Conservation (phyloP, 1,140 invertebrate genomes). For the Achatina immaculata region DNA sequence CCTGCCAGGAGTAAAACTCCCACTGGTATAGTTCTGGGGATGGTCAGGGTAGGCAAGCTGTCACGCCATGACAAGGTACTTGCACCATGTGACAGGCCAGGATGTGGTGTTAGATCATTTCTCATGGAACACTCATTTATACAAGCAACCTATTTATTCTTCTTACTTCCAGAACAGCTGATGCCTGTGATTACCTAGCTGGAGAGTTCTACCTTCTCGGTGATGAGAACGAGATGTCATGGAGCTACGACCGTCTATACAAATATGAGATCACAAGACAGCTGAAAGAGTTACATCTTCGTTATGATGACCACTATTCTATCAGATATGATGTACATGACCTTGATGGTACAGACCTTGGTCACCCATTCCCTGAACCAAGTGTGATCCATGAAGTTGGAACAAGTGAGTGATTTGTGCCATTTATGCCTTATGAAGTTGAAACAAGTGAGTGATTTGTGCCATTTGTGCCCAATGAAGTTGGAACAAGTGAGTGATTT, state of each 20-base stretch:
- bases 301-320: constrained; percentile 33
- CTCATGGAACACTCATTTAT: too few relatives aligned
- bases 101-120: too few relatives aligned
- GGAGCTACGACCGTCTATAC: constrained; percentile 46
- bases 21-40: too few relatives aligned
- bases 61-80: too few relatives aligned
- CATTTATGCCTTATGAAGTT: too few relatives aligned
- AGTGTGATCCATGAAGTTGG: constrained; percentile 35
- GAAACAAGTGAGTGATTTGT: too few relatives aligned
- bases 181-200: constrained; percentile 21
- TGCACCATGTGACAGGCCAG: too few relatives aligned
- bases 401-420: constrained; percentile 29
- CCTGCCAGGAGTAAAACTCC: too few relatives aligned
- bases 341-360: constrained; percentile 12
- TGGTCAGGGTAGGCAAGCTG: too few relatives aligned
- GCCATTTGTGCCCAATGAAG: too few relatives aligned
- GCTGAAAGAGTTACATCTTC: constrained; percentile 32
- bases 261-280: constrained; percentile 47
- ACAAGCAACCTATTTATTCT: not conserved
- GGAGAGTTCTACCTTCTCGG: constrained; percentile 50
- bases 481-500: too few relatives aligned
- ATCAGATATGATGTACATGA: constrained; percentile 35
- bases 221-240: constrained; percentile 45
- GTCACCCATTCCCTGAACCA: constrained; percentile 15
- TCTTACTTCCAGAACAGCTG: not conserved